Evolutionary conservation across 1,140 invertebrate species (phyloP).

Genomic region (Lucilia cuprina): DNA sequence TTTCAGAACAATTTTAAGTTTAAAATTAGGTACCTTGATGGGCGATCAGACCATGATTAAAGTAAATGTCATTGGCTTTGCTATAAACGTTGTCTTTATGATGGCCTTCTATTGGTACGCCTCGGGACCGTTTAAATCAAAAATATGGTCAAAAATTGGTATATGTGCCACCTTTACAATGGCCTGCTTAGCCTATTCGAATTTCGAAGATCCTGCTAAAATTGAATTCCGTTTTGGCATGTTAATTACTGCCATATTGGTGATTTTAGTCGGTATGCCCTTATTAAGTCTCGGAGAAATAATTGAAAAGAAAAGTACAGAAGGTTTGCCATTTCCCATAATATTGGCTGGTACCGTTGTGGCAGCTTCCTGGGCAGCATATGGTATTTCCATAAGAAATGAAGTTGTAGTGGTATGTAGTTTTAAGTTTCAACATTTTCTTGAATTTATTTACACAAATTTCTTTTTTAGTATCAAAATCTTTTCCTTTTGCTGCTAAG

Average conservation of each 20-base stretch:
- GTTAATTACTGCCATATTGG: constrained; percentile 73
- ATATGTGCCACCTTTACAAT: constrained; percentile 66
- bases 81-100: constrained; percentile 72
- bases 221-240: constrained; percentile 75
- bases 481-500: constrained; percentile 69
- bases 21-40: constrained; percentile 74
- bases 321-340: constrained; percentile 81
- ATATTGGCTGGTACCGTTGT: constrained; percentile 81
- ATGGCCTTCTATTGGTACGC: constrained; percentile 72
- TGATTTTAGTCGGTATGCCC: constrained; percentile 74
- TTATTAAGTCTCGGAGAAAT: constrained; percentile 74
- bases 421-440: not conserved
- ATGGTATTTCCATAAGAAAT: constrained; percentile 80
- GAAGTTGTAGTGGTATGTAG: constrained; percentile 78
- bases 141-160: constrained; percentile 66
- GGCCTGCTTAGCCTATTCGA: constrained; percentile 69
- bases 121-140: constrained; percentile 64
- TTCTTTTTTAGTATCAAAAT: constrained; percentile 73
- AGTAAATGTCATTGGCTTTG: constrained; percentile 75
- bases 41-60: constrained; percentile 75
- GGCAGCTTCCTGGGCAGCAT: constrained; percentile 78
- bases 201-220: constrained; percentile 69
- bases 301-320: constrained; percentile 77
- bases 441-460: constrained; percentile 2
- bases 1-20: constrained; percentile 72